phyloP scores from a whole-genome alignment of 2,888 invertebrate species.

The Ceramica pisi region DNA sequence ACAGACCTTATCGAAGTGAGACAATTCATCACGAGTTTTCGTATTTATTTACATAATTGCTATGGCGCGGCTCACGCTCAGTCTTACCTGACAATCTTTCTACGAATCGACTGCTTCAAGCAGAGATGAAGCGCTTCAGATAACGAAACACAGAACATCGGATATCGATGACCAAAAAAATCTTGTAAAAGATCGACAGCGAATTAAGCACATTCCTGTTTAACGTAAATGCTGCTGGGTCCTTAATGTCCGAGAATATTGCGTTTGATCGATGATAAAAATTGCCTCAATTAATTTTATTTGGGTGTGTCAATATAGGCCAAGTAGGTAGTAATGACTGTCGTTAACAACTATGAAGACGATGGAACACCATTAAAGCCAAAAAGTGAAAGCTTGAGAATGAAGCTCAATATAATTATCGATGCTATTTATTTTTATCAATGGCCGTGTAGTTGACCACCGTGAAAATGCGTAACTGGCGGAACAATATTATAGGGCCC shows the following conservation, averaged over 20 bases:
- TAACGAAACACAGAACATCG: constrained; percentile 66
- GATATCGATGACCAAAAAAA: constrained; percentile 55
- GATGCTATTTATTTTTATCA: constrained; percentile 63
- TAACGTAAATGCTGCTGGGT: constrained; percentile 76
- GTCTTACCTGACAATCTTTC: constrained; percentile 68
- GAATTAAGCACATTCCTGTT: constrained; percentile 72
- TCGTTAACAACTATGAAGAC: constrained; percentile 61
- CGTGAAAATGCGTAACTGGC: constrained; percentile 18
- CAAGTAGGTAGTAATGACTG: constrained; percentile 61
- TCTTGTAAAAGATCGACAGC: constrained; percentile 63
- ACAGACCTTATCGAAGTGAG: constrained; percentile 38
- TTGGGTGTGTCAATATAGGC: constrained; percentile 70
- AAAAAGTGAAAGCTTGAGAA: constrained; percentile 81
- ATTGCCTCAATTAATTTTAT: constrained; percentile 76
- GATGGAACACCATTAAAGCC: constrained; percentile 66
- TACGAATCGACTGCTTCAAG: constrained; percentile 65
- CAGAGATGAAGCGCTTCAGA: constrained; percentile 67
- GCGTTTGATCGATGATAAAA: constrained; percentile 82
- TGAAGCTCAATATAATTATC: constrained; percentile 69
- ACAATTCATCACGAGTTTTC: constrained; percentile 65
- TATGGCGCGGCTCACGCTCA: constrained; percentile 69
- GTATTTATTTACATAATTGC: constrained; percentile 73
- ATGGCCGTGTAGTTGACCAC: constrained; percentile 44
- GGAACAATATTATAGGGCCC: constrained; percentile 6
- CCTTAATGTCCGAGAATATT: constrained; percentile 84